Conservation (phyloP, 2,113 vertebrate species). For the Lagenorhynchus albirostris region DNA sequence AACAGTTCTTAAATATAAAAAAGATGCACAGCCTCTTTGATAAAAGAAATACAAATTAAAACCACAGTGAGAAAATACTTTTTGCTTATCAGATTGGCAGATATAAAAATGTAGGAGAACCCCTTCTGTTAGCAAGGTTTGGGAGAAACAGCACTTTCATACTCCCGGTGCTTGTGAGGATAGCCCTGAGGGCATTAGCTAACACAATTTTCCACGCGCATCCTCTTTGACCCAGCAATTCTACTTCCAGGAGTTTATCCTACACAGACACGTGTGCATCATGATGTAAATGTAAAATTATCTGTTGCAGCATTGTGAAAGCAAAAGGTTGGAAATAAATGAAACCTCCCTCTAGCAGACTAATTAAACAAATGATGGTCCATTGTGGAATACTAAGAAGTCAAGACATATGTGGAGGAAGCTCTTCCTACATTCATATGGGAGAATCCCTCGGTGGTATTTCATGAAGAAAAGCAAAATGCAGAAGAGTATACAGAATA, state of each 20-base stretch:
- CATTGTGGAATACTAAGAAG: background rate
- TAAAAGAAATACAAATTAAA: slow-evolving; percentile 23
- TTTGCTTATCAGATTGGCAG: background rate
- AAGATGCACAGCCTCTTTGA: background rate
- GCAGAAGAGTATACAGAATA: background rate
- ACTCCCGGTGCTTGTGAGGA: background rate
- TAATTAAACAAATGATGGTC: background rate
- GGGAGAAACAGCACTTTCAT: background rate
- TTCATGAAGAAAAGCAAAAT: background rate
- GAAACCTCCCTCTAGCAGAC: background rate
- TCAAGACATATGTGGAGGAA: background rate
- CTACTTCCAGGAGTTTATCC: background rate
- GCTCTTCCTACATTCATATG: background rate
- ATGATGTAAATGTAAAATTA: background rate
- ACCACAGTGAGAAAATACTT: background rate
- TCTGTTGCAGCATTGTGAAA: background rate
- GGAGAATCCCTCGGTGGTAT: background rate
- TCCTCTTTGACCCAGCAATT: background rate
- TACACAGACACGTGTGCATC: background rate
- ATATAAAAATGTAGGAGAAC: background rate
- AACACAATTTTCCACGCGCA: background rate
- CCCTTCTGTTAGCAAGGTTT: background rate
- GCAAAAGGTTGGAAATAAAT: background rate
- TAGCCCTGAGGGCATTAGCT: background rate
- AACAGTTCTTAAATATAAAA: background rate